phyloP scores from a whole-genome alignment of 1,140 invertebrate genomes.

The Scaptomyza graminum region DNA sequence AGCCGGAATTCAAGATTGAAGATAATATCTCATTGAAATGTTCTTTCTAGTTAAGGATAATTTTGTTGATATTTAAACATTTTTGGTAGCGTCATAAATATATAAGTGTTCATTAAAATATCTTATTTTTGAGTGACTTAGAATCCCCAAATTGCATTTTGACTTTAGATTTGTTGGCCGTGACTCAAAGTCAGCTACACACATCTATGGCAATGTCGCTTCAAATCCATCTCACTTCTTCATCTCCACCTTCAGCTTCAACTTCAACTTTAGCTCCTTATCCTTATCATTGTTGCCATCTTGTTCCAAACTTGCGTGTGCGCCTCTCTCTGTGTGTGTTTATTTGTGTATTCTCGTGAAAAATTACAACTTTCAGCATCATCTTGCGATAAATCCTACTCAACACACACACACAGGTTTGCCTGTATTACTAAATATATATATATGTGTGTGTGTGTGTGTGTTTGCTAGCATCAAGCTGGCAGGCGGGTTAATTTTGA shows the following conservation, averaged over 20 bases:
- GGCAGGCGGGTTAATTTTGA: slow-evolving; percentile 66
- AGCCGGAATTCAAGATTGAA: too few relatives aligned
- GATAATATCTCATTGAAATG: too few relatives aligned
- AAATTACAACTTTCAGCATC: slow-evolving; percentile 81
- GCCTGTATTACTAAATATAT: too few relatives aligned
- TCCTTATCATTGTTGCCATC: slow-evolving; percentile 3
- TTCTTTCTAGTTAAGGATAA: too few relatives aligned
- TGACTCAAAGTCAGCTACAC: slow-evolving; percentile 28
- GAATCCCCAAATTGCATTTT: too few relatives aligned
- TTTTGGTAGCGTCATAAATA: too few relatives aligned
- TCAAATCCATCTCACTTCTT: slow-evolving; percentile 38
- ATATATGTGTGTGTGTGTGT: slow-evolving; percentile 21
- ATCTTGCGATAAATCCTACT: slow-evolving; percentile 74
- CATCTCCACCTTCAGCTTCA: slow-evolving; percentile 32
- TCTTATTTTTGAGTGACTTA: too few relatives aligned
- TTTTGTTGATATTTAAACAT: too few relatives aligned
- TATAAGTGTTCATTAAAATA: too few relatives aligned
- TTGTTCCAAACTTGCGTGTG: slow-evolving; percentile 11
- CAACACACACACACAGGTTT: slow-evolving; percentile 19
- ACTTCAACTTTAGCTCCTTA: slow-evolving; percentile 4
- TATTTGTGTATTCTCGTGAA: slow-evolving; percentile 56
- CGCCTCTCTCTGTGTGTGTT: slow-evolving; percentile 10
- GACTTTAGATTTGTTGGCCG: slow-evolving; percentile 21
- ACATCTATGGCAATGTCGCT: slow-evolving; percentile 22
- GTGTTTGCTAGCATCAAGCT: slow-evolving; percentile 6